Conservation (phyloP, 2,113 vertebrate species). For the Pluvialis apricaria region DNA sequence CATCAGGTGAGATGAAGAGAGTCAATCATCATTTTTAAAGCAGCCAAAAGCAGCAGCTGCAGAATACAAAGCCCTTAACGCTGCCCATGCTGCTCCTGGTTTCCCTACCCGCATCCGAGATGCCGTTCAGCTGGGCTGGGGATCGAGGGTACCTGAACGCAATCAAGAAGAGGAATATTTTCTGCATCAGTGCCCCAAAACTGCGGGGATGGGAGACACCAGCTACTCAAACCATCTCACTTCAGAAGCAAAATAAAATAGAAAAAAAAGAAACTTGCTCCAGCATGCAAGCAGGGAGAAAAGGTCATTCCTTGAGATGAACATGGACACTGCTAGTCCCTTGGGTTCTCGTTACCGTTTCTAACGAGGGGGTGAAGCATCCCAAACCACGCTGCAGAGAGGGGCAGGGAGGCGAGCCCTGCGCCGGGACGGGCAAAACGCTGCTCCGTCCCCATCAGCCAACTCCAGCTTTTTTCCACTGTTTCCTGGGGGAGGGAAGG, state of each 20-base stretch:
- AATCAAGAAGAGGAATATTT: background rate
- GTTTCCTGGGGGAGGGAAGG: background rate
- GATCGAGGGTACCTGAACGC: background rate
- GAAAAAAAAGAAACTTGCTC: background rate
- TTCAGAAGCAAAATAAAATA: background rate
- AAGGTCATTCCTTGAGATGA: background rate
- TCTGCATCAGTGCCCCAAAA: background rate
- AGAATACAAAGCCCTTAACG: background rate
- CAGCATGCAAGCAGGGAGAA: background rate
- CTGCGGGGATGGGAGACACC: background rate
- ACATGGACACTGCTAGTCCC: accelerated
- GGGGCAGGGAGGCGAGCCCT: background rate
- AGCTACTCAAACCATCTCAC: background rate
- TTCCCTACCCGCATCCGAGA: no score
- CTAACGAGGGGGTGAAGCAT: background rate
- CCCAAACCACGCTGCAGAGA: background rate
- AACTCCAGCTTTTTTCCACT: background rate
- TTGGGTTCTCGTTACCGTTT: background rate
- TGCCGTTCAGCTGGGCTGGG: background rate
- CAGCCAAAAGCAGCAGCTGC: background rate
- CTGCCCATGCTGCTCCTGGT: background rate
- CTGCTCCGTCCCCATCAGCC: background rate
- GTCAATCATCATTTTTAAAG: background rate
- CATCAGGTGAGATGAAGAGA: background rate
- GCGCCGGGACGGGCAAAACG: accelerated